Base-by-base conservation (phyloP, 2,888 invertebrate genomes). In the Brachypalpus laphriformis region DNA sequence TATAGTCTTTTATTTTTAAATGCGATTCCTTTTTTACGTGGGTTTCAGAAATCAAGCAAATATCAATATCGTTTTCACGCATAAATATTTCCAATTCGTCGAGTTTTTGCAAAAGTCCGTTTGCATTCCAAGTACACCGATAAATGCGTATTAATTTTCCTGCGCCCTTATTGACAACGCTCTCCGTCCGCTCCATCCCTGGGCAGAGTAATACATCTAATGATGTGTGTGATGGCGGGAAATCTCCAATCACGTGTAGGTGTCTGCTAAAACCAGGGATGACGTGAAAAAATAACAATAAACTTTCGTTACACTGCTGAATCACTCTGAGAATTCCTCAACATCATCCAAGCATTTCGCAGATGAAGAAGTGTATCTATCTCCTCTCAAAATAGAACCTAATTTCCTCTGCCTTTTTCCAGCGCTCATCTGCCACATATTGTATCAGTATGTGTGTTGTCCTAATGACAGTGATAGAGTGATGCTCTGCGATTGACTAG, bases 341-440 rank as follows among this genome's bases (percentile, higher is more conserved):
- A 14, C 51, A 72, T 66, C 57, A 72, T 47, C 31, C 14, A 51
- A 18, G 25, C 71, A 47, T 47, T 42, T 68, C 66, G 9, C 14
- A 22, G 22, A 37, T 51, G 22, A 18, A 49, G 40, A 42, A 51
- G 40, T 47, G 5, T n/a, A n/a, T n/a, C 3, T 25, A 49, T 28
- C 20, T 20, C 25, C 37, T 66, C 82, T 78, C 22, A 28, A 83
- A 83, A 83, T 80, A 83, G 83, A 83, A 80, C 68, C 83, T 74
- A 83, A 83, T 83, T 83, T 83, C 83, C 83, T 80, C 34, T 78
- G 37, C 22, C 49, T 20, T 25, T 61, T 42, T 51, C 47, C 9
- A 25, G 25, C 25, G 25, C 22, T 59, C 61, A 61, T 54, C 28
- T 11, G 40, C 28, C 45, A 22, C 18, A 25, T 42, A 51, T 59